Conservation (phyloP, 2,113 vertebrate species). For the Pterocles burchelli region DNA sequence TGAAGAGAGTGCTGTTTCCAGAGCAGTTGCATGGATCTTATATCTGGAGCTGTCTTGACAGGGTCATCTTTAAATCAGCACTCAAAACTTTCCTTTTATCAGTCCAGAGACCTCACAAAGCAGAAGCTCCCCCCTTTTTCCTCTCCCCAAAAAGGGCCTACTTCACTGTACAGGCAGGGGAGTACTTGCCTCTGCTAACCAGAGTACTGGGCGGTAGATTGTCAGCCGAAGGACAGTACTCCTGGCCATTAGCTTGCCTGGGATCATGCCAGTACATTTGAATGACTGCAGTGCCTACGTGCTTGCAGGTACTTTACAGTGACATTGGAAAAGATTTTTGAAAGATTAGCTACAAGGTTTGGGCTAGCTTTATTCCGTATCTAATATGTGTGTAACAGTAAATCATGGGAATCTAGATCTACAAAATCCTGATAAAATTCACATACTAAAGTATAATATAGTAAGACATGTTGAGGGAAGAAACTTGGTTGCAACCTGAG, state of each 20-base stretch:
- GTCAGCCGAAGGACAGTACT: background rate
- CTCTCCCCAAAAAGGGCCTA: too few relatives aligned
- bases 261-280: background rate
- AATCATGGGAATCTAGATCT: background rate
- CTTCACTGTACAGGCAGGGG: background rate
- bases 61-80: background rate
- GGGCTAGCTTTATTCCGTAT: background rate
- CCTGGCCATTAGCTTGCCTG: background rate
- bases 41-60: background rate
- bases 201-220: background rate
- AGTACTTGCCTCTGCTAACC: background rate
- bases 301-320: background rate
- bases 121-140: accelerated
- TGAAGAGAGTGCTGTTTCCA: background rate
- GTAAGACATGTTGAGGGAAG: background rate
- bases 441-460: background rate
- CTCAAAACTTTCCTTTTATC: background rate
- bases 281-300: background rate
- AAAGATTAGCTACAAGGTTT: background rate
- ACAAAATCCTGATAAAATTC: background rate
- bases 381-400: background rate
- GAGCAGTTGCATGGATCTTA: accelerated
- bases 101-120: background rate
- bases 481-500: background rate
- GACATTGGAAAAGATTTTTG: background rate